These are phyloP conservation scores for Ranitomeya variabilis DNA, from an alignment of 2,113 vertebrate species.

Conservation along the genomic window DNA sequence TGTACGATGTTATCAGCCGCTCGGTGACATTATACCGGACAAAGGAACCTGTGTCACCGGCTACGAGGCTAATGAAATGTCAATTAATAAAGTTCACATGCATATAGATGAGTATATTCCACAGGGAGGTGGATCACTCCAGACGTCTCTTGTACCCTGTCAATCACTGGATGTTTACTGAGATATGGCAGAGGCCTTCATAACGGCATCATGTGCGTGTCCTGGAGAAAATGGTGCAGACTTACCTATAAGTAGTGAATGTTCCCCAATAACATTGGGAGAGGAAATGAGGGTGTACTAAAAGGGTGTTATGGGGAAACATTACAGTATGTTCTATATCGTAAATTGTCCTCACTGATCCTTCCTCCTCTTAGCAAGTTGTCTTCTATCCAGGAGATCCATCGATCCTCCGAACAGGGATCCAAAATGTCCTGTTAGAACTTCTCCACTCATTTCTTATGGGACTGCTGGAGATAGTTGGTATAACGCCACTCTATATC, in stretches of 20 bases:
- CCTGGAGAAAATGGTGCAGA: not conserved
- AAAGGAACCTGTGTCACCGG: constrained; percentile 38
- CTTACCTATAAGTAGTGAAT: not conserved
- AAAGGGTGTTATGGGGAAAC: not conserved
- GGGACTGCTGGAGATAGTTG: too few species aligned
- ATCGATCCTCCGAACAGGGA: too few species aligned
- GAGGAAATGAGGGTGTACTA: not conserved
- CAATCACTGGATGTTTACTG: not conserved
- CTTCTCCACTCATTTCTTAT: too few species aligned
- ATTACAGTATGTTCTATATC: not conserved
- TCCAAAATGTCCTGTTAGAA: too few species aligned
- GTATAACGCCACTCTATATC: too few species aligned
- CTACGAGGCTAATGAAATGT: constrained; percentile 23
- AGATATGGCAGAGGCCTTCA: not conserved
- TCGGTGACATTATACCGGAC: constrained; percentile 53
- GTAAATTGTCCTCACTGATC: too few species aligned
- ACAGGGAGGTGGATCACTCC: too few species aligned
- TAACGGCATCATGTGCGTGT: not conserved
- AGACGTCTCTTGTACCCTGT: not conserved
- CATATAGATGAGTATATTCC: constrained; percentile 8
- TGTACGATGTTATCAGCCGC: constrained; percentile 43
- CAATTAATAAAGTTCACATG: constrained; percentile 51
- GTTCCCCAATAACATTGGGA: not conserved
- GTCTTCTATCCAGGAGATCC: too few species aligned
- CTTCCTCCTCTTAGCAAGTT: too few species aligned